phyloP scores from a whole-genome alignment of 2,113 vertebrate species.

The Spizaetus ornatus region DNA sequence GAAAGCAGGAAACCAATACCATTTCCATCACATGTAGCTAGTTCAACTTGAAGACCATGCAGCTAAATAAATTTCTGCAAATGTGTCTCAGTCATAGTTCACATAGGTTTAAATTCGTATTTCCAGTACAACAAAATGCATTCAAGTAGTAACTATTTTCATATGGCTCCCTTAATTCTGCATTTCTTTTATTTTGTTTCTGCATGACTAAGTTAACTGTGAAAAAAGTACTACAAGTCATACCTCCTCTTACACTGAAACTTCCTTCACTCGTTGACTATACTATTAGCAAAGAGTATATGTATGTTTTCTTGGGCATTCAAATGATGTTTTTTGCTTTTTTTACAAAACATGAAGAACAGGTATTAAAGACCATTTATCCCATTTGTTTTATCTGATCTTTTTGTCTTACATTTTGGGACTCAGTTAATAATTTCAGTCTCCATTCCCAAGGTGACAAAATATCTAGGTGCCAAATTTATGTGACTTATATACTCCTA shows the following conservation, averaged over 20 bases:
- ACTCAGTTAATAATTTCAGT: background rate
- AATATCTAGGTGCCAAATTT: background rate
- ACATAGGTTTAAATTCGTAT: background rate
- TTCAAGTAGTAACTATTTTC: background rate
- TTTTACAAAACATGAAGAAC: background rate
- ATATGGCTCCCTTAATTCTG: background rate
- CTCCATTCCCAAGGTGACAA: background rate
- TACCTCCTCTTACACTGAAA: background rate
- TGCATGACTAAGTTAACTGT: background rate
- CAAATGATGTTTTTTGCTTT: background rate
- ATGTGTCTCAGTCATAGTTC: background rate
- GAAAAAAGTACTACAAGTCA: background rate
- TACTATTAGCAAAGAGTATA: too few species aligned
- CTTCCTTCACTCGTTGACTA: background rate
- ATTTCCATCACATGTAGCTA: background rate
- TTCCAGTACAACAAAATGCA: background rate
- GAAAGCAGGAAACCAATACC: background rate
- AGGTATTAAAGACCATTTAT: background rate
- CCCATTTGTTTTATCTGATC: background rate
- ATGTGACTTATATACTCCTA: background rate
- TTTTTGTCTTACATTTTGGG: background rate
- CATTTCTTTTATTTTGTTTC: background rate
- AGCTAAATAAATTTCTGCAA: background rate
- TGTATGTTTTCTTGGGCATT: background rate
- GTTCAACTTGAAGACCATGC: background rate